These are phyloP conservation scores for Sporophila hypoxantha DNA, from an alignment of 2,113 vertebrate genomes.

Conservation along the genomic window DNA sequence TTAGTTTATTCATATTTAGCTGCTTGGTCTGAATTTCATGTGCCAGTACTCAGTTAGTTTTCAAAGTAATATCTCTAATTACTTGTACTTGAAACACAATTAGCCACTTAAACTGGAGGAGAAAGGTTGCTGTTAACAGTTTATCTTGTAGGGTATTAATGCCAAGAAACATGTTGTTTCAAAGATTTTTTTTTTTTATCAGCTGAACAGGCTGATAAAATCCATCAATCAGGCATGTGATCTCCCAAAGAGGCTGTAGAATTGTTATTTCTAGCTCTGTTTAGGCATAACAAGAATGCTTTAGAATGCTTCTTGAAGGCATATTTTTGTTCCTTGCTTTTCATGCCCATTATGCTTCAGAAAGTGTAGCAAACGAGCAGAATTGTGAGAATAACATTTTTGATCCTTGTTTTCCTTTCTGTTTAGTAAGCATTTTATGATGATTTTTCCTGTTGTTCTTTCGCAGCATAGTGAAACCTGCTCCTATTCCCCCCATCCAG, in stretches of 20 bases:
- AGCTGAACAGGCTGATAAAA: not conserved
- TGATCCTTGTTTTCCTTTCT: not conserved
- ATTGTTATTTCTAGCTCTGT: constrained; percentile 17
- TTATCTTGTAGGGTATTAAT: not conserved
- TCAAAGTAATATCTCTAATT: not conserved
- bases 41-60: constrained; percentile 20
- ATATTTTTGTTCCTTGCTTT: constrained; percentile 13
- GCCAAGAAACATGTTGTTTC: not conserved
- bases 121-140: not conserved
- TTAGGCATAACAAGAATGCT: constrained; percentile 1
- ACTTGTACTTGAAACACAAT: constrained; percentile 4
- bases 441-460: not conserved
- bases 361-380: not conserved
- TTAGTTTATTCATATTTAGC: constrained; percentile 32
- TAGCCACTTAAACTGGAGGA: not conserved
- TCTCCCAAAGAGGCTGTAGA: not conserved
- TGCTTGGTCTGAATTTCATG: constrained; percentile 35
- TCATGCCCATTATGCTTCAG: not conserved
- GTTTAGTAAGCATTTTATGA: not conserved
- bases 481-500: not conserved
- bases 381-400: not conserved
- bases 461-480: not conserved
- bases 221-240: not conserved
- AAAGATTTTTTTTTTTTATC: not conserved
- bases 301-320: constrained; percentile 3